phyloP scores from a whole-genome alignment of 2,888 invertebrate genomes.

The Agonum fuliginosum region DNA sequence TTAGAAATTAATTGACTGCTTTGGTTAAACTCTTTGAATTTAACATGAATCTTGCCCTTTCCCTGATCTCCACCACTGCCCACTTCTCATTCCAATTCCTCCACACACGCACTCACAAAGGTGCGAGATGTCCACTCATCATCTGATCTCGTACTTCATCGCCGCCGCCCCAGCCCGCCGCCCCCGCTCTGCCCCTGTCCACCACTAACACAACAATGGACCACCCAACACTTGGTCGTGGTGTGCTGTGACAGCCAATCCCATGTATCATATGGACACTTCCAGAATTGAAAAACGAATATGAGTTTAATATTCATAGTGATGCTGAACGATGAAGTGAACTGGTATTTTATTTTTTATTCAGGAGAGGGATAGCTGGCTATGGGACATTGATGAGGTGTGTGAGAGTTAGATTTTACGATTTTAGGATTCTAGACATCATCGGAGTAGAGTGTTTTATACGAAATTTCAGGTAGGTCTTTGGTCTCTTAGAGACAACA shows the following conservation, averaged over 20 bases:
- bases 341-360: background rate
- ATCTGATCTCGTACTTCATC: conserved; percentile 27
- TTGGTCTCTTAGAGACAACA: too few species aligned
- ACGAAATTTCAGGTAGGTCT: too few species aligned
- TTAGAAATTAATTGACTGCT: too few species aligned
- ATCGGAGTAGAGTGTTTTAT: too few species aligned
- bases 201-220: conserved; percentile 46
- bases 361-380: too few species aligned
- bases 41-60: too few species aligned
- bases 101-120: background rate
- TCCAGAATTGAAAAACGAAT: conserved; percentile 52
- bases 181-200: background rate
- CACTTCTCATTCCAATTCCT: background rate
- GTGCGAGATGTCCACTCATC: conserved; percentile 47
- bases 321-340: background rate
- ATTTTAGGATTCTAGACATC: too few species aligned
- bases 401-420: too few species aligned
- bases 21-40: too few species aligned
- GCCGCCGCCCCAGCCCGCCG: background rate
- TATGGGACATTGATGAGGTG: too few species aligned
- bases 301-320: conserved; percentile 49
- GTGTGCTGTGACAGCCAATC: conserved; percentile 51
- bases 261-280: conserved; percentile 56
- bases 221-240: conserved; percentile 51
- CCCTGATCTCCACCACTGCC: background rate